Conservation (phyloP, 2,888 invertebrate species). For the Sphecodes monilicornis region DNA sequence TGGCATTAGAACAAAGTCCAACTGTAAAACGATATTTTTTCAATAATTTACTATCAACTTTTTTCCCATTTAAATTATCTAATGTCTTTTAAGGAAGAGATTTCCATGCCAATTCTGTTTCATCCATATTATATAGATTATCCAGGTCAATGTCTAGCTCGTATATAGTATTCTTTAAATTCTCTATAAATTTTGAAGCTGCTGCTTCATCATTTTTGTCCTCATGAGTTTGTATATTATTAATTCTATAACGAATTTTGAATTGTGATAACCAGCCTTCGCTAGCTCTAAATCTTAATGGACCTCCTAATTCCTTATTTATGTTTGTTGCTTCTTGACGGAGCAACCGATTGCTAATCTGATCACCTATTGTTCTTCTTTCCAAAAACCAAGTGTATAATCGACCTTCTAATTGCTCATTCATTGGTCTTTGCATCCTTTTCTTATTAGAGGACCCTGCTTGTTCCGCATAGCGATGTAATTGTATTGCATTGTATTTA, state of each 20-base stretch:
- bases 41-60: background rate
- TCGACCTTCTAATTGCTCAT: background rate
- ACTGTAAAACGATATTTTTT: background rate
- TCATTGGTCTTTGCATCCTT: background rate
- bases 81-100: conserved; percentile 3
- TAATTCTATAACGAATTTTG: conserved; percentile 2
- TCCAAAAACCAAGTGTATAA: background rate
- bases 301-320: background rate
- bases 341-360: background rate
- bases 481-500: background rate
- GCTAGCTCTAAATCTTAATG: conserved; percentile 5
- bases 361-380: background rate
- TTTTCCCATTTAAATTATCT: background rate
- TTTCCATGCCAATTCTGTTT: background rate
- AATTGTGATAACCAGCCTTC: background rate
- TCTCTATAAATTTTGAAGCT: background rate
- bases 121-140: background rate
- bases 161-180: background rate
- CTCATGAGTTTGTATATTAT: background rate
- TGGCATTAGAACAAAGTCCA: background rate
- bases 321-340: background rate
- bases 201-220: background rate
- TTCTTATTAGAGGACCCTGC: background rate
- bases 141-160: background rate
- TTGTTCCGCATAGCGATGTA: background rate